phyloP scores from a whole-genome alignment of 2,797 vertebrate genomes.

The Phalloptychus januarius region DNA sequence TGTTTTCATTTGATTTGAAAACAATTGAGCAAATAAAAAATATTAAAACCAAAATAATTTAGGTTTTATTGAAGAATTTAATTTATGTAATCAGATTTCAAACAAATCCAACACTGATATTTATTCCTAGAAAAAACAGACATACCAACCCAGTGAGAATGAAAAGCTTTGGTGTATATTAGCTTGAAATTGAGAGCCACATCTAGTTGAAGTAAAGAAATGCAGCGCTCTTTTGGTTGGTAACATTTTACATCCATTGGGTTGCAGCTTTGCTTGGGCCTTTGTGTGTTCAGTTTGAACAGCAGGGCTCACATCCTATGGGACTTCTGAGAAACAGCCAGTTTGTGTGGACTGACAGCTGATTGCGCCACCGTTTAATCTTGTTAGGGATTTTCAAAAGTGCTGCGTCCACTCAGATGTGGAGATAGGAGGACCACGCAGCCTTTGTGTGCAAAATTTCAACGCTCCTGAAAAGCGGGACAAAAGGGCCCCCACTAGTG shows the following conservation, averaged over 20 bases:
- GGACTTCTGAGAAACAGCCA: slow-evolving; percentile 70
- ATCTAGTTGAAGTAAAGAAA: neutral
- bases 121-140: neutral
- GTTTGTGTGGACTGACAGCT: slow-evolving; percentile 75
- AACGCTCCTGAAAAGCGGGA: slow-evolving; percentile 70
- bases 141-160: neutral
- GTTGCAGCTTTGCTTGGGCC: slow-evolving; percentile 30
- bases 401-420: slow-evolving; percentile 84
- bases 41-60: neutral
- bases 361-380: slow-evolving; percentile 82
- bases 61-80: neutral
- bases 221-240: slow-evolving; percentile 7
- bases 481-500: slow-evolving; percentile 73
- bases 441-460: slow-evolving; percentile 83
- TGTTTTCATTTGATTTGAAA: neutral
- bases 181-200: neutral
- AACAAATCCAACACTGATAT: neutral
- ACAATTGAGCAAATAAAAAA: too few relatives aligned
- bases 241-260: slow-evolving; percentile 13
- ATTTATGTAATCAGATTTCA: neutral
- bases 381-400: slow-evolving; percentile 86
- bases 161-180: too few relatives aligned
- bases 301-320: slow-evolving; percentile 64
- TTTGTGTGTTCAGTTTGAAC: slow-evolving; percentile 58
- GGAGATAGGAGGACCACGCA: slow-evolving; percentile 75